Percentiles rank a stretch among this genome's conserved stretches.
phyloP scores from a whole-genome alignment of 2,113 vertebrate genomes.

The Marmota flaviventris region DNA sequence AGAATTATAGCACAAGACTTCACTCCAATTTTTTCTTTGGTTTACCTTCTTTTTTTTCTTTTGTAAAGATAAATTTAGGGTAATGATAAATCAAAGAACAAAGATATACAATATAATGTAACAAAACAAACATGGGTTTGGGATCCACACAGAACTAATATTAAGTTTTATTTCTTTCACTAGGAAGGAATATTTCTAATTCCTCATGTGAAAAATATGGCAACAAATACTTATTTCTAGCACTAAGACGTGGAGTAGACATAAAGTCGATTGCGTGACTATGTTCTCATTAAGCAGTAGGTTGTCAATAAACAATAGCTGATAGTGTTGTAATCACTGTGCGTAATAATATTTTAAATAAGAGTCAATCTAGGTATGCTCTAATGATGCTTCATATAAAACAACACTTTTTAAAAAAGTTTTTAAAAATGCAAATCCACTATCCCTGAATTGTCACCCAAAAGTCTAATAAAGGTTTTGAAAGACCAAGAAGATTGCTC shows the following conservation, averaged over 20 bases:
- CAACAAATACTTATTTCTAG: too few relatives aligned
- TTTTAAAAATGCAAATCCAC: background rate
- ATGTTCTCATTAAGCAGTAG: background rate
- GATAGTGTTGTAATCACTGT: background rate
- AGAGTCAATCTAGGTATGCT: background rate
- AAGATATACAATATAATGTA: background rate
- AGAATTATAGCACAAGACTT: background rate
- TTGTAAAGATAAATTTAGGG: background rate
- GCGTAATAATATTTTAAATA: background rate
- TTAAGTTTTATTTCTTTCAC: background rate
- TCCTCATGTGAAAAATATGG: background rate
- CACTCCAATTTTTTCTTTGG: background rate
- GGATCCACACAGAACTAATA: background rate
- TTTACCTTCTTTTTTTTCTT: background rate
- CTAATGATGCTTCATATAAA: background rate
- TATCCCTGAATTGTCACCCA: background rate
- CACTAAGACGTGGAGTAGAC: background rate
- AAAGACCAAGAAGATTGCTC: background rate
- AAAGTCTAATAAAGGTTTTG: background rate
- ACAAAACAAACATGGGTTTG: background rate
- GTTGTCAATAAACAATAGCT: background rate
- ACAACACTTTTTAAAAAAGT: background rate
- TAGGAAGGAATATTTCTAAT: background rate
- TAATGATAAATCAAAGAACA: background rate
- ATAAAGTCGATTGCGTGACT: background rate